Evolutionary conservation across 2,888 invertebrate species (phyloP).

Genomic region (Venustoraphidia nigricollis): DNA sequence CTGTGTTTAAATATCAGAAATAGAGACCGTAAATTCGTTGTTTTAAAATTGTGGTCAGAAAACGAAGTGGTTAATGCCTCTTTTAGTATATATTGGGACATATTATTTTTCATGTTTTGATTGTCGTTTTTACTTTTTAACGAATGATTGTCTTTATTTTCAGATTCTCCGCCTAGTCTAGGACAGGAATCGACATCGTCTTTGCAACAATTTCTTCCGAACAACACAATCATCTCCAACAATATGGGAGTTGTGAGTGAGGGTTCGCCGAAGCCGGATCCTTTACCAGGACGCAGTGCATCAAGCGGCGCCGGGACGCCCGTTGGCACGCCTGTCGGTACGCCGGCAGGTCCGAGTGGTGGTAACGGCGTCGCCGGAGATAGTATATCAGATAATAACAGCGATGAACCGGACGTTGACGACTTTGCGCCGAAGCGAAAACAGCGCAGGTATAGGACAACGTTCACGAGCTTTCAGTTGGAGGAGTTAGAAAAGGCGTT

Average conservation of each 20-base stretch:
- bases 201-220: no score
- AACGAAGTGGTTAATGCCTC: no score
- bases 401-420: constrained; percentile 45
- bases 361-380: constrained; percentile 29
- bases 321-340: constrained; percentile 7
- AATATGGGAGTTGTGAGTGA: constrained; percentile 5
- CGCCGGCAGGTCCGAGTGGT: background rate
- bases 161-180: no score
- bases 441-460: constrained; percentile 82
- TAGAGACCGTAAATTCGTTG: no score
- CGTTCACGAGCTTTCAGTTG: constrained; percentile 86
- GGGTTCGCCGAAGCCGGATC: constrained; percentile 4
- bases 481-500: constrained; percentile 96
- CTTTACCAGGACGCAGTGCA: constrained; percentile 4
- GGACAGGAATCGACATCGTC: no score
- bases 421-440: constrained; percentile 79
- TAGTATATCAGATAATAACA: constrained; percentile 43
- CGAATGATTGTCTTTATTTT: no score
- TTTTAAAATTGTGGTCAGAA: no score
- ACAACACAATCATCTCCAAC: no score
- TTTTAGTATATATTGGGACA: no score
- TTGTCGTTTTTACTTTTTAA: no score
- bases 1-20: no score
- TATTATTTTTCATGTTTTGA: no score
- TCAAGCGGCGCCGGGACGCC: constrained; percentile 10